Evolutionary conservation across 2,797 vertebrate genomes (phyloP).

Genomic region (Acestrorhynchus altus): DNA sequence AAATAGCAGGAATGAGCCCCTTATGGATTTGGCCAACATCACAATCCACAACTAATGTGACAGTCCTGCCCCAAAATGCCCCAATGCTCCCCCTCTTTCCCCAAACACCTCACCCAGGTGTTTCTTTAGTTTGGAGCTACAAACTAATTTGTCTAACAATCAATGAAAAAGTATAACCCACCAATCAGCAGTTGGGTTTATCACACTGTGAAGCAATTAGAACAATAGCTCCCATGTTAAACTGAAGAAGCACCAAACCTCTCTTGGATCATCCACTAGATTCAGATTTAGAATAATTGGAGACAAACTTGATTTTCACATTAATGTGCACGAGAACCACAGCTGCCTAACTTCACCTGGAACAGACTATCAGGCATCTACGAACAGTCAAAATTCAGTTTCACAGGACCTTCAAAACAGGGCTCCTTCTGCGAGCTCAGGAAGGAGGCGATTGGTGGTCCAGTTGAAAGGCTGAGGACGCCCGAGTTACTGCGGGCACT

Average conservation of each 20-base stretch:
- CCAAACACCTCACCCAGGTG: neutral
- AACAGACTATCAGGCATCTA: constrained; percentile 31
- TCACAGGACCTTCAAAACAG: constrained; percentile 93
- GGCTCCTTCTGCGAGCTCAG: constrained; percentile 91
- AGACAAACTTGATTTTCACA: neutral
- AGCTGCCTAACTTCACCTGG: constrained; percentile 84
- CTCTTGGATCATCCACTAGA: neutral
- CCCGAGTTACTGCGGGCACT: constrained; percentile 85
- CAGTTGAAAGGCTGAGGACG: constrained; percentile 86
- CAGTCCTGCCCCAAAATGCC: neutral
- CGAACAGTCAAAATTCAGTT: constrained; percentile 98
- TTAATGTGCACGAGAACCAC: constrained; percentile 77
- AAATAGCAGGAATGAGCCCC: neutral
- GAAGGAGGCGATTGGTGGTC: constrained; percentile 90
- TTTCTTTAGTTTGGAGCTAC: neutral
- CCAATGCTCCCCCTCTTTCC: neutral
- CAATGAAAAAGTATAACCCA: neutral
- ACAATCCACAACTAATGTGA: neutral
- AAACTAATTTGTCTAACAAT: neutral
- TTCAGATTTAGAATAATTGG: neutral
- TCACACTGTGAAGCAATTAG: no score
- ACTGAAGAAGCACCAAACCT: neutral
- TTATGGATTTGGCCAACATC: neutral
- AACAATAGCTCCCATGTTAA: neutral
- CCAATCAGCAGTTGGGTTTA: neutral